Percentiles rank a stretch among this genome's conserved stretches.
phyloP scores from a whole-genome alignment of 2,797 vertebrate genomes.

The Premnoplex brunnescens region DNA sequence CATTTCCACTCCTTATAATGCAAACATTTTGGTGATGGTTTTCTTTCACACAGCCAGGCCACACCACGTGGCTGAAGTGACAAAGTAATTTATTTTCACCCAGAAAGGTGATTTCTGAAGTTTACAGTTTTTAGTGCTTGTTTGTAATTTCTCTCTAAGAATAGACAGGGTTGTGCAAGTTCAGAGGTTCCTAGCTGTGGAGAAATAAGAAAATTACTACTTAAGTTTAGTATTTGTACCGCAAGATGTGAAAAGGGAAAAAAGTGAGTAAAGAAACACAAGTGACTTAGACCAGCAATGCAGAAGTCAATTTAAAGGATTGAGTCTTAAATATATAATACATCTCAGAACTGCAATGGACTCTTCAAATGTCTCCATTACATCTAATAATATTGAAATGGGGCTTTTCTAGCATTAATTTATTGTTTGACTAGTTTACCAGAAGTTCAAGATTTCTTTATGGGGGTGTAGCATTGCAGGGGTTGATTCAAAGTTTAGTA shows the following conservation, averaged over 20 bases:
- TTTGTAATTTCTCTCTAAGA: not conserved
- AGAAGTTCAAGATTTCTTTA: not conserved
- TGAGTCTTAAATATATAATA: not conserved
- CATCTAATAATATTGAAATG: not conserved
- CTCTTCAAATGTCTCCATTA: not conserved
- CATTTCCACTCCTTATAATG: not conserved
- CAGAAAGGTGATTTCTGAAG: not conserved
- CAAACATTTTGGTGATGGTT: not conserved
- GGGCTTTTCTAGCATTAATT: not conserved
- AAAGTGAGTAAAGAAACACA: not conserved
- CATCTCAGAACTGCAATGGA: not conserved
- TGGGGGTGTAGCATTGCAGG: rapidly evolving
- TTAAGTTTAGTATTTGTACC: not conserved
- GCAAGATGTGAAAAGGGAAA: not conserved
- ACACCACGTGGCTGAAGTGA: not conserved
- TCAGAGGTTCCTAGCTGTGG: not conserved
- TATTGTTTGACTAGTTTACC: not conserved
- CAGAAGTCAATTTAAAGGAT: not conserved
- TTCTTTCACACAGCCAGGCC: not conserved
- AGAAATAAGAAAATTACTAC: not conserved
- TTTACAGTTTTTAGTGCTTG: not conserved
- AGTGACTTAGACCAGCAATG: not conserved
- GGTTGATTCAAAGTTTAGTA: not conserved
- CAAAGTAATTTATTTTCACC: not conserved
- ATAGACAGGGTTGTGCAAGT: not conserved